Conservation (phyloP, 2,888 invertebrate genomes). For the Caenorhabditis sinica region DNA sequence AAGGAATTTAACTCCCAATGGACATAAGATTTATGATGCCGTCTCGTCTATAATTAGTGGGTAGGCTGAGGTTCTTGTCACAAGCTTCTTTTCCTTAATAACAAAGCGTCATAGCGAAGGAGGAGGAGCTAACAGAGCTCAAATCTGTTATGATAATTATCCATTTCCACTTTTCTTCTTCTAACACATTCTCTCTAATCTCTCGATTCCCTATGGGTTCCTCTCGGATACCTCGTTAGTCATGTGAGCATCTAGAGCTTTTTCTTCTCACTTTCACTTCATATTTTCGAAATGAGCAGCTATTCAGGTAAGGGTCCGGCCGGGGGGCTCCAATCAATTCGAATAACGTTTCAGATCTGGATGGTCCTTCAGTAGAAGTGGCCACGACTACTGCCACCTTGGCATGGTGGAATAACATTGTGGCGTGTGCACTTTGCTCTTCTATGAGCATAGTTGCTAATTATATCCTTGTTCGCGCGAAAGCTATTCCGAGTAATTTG, state of each 20-base stretch:
- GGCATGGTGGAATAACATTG: constrained; percentile 37
- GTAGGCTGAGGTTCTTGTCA: constrained; percentile 7
- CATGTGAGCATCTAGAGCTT: constrained; percentile 7
- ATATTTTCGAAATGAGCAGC: constrained; percentile 10
- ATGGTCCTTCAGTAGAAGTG: constrained; percentile 11
- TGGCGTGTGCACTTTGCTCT: constrained; percentile 18
- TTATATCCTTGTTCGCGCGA: neutral
- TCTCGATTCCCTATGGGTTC: neutral
- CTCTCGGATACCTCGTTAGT: constrained; percentile 29
- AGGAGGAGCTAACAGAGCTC: neutral
- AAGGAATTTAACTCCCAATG: neutral
- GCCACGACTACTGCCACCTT: constrained; percentile 2
- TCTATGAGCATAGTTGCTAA: neutral
- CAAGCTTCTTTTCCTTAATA: constrained; percentile 3
- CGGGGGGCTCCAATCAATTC: neutral
- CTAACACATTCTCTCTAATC: constrained; percentile 8
- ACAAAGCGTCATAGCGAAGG: constrained; percentile 3
- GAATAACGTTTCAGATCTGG: neutral
- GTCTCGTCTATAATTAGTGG: constrained; percentile 24
- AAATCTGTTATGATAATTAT: constrained; percentile 49
- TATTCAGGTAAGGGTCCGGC: neutral
- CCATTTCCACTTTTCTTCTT: neutral
- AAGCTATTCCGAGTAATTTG: neutral
- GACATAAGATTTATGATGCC: constrained; percentile 24
- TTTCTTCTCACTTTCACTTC: constrained; percentile 3